Evolutionary conservation across 2,888 invertebrate genomes (phyloP).

Genomic region (Macrophya annulata): DNA sequence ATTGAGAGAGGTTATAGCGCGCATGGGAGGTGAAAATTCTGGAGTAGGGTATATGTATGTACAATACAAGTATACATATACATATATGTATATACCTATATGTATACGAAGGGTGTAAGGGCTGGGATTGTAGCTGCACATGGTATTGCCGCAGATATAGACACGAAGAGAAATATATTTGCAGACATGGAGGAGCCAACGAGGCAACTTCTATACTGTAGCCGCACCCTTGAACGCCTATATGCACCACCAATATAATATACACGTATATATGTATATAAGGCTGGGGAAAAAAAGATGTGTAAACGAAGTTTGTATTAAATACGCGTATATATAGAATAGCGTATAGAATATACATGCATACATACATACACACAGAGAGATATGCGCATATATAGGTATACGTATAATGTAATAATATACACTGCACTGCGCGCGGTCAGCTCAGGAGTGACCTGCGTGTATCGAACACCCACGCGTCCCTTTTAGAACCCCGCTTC

Average conservation of each 20-base stretch:
- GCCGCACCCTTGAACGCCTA: conserved; percentile 36
- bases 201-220: not conserved
- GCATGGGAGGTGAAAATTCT: not conserved
- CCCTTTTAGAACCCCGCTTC: not conserved
- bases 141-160: not conserved
- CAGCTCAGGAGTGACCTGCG: conserved; percentile 23
- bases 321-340: not conserved
- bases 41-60: too few species aligned
- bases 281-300: not conserved
- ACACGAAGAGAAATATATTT: not conserved
- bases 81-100: not conserved
- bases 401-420: conserved; percentile 16
- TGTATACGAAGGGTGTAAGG: not conserved
- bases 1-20: conserved; percentile 41
- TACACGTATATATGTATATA: not conserved
- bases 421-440: conserved; percentile 10
- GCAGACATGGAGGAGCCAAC: conserved; percentile 42
- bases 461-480: conserved; percentile 48
- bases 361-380: not conserved
- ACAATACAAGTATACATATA: not conserved
- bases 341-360: not conserved
- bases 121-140: not conserved
- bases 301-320: not conserved
- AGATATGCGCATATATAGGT: not conserved
- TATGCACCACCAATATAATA: not conserved